Evolutionary conservation across 2,797 vertebrate genomes (phyloP), one percentile per base, ranked within the genome.

Genomic region (Coreius guichenoti): DNA sequence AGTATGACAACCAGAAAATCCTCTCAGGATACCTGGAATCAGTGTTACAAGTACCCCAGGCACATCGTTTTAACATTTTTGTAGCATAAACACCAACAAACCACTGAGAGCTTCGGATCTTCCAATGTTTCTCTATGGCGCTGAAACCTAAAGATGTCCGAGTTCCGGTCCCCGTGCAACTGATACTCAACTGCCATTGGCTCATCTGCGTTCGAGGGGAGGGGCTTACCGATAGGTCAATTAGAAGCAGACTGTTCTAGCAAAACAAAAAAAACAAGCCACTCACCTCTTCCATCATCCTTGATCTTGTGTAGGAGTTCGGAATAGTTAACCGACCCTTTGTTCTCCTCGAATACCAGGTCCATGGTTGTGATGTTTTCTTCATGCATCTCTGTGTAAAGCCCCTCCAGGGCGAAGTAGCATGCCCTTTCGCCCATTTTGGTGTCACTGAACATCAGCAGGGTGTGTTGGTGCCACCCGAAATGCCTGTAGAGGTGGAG

Each of bases 371-470:
- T 96, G 68, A 98, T 91, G 92, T 98, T 98, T 88, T 90, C 74
- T 47, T 82, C 89, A 14, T 92, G 84, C 90, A 96, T 91, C 77
- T 96, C 95, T 0, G 92, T 17, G 90, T 94, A 98, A 12, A 98
- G 80, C 0, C 98, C 98, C 88, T 99, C 98, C 26, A 95, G 90
- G 0, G 97, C 92, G 4, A 99, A 99, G 90, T 95, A 99, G 39
- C 95, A 97, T 0, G 95, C 95, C 2, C 96, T 94, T 63, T 99
- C 97, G 0, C 94, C 96, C 78, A 88, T 54, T 49, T 93, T 94
- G 84, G 95, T 93, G 76, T 98, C 97, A 16, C 87, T 94, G 86
- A 97, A 99, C 8, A 98, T 91, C 17, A 99, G 90, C 76, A 98
- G 90, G 13, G 95, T 94, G 0, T 94, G 94, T 0, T 91, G 92